Evolutionary conservation across 2,113 vertebrate species (phyloP).

Genomic region (Pseudonaja textilis): DNA sequence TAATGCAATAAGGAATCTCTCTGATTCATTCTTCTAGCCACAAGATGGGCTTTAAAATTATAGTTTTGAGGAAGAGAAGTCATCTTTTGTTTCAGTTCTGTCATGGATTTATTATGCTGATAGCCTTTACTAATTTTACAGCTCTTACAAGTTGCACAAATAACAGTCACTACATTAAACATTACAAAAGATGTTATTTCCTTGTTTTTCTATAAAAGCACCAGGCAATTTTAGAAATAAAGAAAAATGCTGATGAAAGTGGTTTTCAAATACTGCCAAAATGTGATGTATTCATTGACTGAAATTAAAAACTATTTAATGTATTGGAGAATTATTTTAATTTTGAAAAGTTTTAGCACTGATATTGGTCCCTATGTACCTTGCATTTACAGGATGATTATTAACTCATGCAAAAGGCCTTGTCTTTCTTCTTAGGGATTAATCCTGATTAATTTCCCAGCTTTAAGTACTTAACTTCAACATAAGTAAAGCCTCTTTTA

Average conservation of each 20-base stretch:
- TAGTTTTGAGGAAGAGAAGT: neutral
- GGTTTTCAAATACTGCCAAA: neutral
- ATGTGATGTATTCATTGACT: neutral
- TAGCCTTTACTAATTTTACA: neutral
- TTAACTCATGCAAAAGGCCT: neutral
- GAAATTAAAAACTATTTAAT: neutral
- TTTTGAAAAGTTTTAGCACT: neutral
- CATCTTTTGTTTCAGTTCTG: neutral
- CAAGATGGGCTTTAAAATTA: constrained; percentile 32
- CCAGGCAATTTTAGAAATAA: neutral
- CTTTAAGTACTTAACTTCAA: constrained; percentile 8
- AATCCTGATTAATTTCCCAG: constrained; percentile 9
- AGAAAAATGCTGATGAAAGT: neutral
- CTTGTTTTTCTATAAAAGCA: neutral
- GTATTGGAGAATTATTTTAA: neutral
- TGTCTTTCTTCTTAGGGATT: neutral
- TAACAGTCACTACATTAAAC: neutral
- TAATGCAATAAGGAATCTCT: constrained; percentile 10
- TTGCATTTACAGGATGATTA: neutral
- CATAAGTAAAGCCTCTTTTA: neutral
- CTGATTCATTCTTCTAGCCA: constrained; percentile 31
- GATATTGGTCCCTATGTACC: neutral
- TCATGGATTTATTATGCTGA: neutral
- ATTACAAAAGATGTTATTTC: neutral
- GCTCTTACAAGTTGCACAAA: neutral